phyloP scores from a whole-genome alignment of 2,113 vertebrate species.

The Actenoides lindsayi region DNA sequence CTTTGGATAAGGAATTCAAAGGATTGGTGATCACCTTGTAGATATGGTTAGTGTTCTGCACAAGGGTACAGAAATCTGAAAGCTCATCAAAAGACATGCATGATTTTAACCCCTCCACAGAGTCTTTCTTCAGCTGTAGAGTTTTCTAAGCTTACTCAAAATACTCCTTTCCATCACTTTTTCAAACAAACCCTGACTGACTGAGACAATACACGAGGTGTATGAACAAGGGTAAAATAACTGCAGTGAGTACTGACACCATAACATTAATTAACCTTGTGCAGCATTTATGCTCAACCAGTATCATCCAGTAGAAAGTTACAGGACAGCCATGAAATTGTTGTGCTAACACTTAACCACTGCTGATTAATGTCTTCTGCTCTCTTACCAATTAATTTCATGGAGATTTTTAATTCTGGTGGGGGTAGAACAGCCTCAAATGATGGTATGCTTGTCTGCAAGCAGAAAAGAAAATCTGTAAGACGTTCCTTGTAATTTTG shows the following conservation, averaged over 20 bases:
- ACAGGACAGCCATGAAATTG: neutral
- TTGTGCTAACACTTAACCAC: neutral
- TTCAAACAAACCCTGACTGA: neutral
- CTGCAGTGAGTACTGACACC: neutral
- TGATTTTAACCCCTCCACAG: neutral
- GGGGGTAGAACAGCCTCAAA: neutral
- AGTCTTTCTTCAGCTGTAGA: neutral
- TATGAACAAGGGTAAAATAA: neutral
- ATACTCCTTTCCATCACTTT: neutral
- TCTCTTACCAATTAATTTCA: neutral
- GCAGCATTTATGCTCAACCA: neutral
- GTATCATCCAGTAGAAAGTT: neutral
- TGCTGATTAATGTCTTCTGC: neutral
- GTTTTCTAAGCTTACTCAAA: neutral
- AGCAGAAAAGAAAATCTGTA: neutral
- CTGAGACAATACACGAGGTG: fast-evolving
- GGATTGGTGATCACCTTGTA: neutral
- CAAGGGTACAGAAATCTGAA: neutral
- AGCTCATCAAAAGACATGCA: neutral
- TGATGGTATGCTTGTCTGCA: neutral
- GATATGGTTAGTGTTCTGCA: neutral
- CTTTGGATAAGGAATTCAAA: neutral
- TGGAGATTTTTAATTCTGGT: neutral
- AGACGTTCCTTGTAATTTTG: neutral
- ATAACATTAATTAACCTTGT: neutral